phyloP scores from a whole-genome alignment of 2,113 vertebrate genomes.

The Orthonyx spaldingii region DNA sequence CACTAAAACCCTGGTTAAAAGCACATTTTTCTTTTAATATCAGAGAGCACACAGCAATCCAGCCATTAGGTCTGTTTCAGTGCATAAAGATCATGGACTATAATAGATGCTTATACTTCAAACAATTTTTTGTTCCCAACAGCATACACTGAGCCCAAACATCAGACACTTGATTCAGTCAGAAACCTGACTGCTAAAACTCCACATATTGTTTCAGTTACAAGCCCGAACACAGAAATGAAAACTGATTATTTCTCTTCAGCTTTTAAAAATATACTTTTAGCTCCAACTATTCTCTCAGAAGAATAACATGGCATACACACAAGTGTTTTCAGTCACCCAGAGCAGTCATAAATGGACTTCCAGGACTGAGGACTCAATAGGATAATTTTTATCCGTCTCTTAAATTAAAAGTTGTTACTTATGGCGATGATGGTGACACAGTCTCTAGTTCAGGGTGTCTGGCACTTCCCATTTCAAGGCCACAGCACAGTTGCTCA shows the following conservation, averaged over 20 bases:
- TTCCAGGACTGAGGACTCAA: background rate
- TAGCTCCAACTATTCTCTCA: background rate
- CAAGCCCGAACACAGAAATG: background rate
- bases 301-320: background rate
- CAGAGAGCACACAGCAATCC: background rate
- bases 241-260: background rate
- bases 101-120: background rate
- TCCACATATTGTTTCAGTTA: background rate
- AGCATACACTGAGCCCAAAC: background rate
- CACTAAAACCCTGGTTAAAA: background rate
- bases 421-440: background rate
- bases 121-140: background rate
- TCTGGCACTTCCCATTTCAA: background rate
- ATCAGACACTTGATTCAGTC: background rate
- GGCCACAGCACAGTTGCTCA: background rate
- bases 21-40: conserved; percentile 3
- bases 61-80: background rate
- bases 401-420: background rate
- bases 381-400: background rate
- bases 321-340: background rate
- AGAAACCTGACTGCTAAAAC: background rate
- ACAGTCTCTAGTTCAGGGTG: background rate
- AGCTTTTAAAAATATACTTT: background rate
- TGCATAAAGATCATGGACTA: background rate
- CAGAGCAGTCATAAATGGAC: background rate